A percentile compares a stretch with the other conserved stretches of the same genome.
Evolutionary conservation across 1,140 invertebrate genomes (phyloP).

Genomic region (Apis dorsata): DNA sequence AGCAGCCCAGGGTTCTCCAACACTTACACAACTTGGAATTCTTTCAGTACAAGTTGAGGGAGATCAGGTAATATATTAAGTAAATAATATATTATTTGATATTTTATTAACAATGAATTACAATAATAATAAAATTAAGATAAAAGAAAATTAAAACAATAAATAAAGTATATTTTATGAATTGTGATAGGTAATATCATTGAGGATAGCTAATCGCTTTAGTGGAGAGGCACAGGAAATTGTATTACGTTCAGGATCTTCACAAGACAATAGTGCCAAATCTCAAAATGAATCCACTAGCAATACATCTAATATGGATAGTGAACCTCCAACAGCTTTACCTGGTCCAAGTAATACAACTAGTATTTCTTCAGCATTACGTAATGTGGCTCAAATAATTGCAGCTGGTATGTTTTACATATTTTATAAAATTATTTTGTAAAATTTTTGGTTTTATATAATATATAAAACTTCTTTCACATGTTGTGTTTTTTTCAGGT

Average conservation of each 20-base stretch:
- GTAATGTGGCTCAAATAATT: conserved; percentile 78
- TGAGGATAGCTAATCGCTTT: conserved; percentile 89
- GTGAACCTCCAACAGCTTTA: conserved; percentile 70
- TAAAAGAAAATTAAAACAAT: conserved; percentile 2
- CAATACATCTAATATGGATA: conserved; percentile 66
- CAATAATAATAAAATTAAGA: background rate
- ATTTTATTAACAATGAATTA: background rate
- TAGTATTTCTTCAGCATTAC: conserved; percentile 74
- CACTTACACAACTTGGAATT: conserved; percentile 94
- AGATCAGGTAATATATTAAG: conserved; percentile 86
- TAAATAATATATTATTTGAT: background rate
- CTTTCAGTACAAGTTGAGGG: conserved; percentile 97
- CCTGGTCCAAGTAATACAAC: conserved; percentile 77
- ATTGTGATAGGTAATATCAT: conserved; percentile 86
- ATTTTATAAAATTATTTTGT: background rate
- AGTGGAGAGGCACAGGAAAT: conserved; percentile 89
- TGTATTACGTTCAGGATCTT: conserved; percentile 83
- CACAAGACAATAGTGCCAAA: conserved; percentile 75
- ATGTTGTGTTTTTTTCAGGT: conserved; percentile 69
- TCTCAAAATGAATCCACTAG: conserved; percentile 71
- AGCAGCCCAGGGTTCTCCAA: conserved; percentile 92
- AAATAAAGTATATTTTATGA: background rate
- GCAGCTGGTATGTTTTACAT: conserved; percentile 70
- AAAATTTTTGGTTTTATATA: background rate
- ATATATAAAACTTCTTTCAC: background rate